Conservation (phyloP, 30 jellyfish, hydroid and myxozoan species). For the Chironex yamaguchii region DNA sequence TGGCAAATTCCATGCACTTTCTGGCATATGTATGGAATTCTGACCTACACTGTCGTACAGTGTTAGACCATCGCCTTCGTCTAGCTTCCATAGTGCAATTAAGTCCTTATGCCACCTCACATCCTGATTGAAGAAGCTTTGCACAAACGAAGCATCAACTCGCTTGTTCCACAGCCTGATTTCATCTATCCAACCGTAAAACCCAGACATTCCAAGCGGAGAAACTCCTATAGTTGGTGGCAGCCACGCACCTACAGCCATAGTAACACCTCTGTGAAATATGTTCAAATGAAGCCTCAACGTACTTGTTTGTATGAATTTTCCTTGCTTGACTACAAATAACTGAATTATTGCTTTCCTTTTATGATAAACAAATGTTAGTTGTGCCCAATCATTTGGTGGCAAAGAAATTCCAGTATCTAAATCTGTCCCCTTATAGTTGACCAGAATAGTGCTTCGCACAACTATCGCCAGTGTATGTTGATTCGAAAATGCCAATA, state of each 20-base stretch:
- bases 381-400: constrained; percentile 50
- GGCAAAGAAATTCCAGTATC: constrained; percentile 56
- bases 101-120: constrained; percentile 72
- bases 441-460: constrained; percentile 28
- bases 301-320: constrained; percentile 24
- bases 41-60: constrained; percentile 42
- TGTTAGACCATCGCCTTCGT: constrained; percentile 54
- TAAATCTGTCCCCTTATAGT: neutral
- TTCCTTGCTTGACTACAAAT: constrained; percentile 1
- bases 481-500: constrained; percentile 50
- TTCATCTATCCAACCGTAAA: constrained; percentile 71
- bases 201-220: constrained; percentile 15
- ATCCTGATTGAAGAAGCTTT: no score
- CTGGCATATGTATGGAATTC: constrained; percentile 28
- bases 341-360: constrained; percentile 13
- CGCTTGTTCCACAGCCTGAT: constrained; percentile 55
- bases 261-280: constrained; percentile 32
- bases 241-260: constrained; percentile 72
- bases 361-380: constrained; percentile 50
- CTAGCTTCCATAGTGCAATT: constrained; percentile 64
- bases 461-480: constrained; percentile 48
- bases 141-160: constrained; percentile 64
- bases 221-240: constrained; percentile 11
- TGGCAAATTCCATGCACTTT: constrained; percentile 3
- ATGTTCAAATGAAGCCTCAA: constrained; percentile 14